Evolutionary conservation across 2,888 invertebrate genomes (phyloP).

Genomic region (Melikaiella ostensackeni): DNA sequence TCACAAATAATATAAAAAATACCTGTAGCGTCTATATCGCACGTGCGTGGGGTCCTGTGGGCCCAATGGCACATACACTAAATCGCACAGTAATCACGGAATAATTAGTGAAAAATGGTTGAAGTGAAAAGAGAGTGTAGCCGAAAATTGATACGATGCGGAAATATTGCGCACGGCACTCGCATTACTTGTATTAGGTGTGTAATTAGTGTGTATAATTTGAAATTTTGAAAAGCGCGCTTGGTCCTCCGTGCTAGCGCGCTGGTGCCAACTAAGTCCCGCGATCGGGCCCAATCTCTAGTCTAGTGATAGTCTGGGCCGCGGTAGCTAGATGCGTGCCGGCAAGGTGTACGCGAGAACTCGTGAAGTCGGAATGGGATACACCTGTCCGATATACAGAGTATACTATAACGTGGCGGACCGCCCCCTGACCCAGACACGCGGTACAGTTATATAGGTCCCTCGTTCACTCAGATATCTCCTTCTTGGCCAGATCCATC

Average conservation of each 20-base stretch:
- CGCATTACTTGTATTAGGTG: neutral
- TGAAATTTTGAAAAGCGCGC: neutral
- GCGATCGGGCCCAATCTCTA: constrained; percentile 1
- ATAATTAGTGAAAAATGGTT: neutral
- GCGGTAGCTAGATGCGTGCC: constrained; percentile 39
- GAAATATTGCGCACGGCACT: constrained; percentile 13
- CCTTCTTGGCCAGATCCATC: constrained; percentile 57
- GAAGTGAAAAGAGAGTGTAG: neutral
- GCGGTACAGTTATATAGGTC: constrained; percentile 79
- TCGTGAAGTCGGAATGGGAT: constrained; percentile 77
- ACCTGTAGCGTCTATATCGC: constrained; percentile 7
- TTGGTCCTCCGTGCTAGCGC: neutral
- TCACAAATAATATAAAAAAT: neutral
- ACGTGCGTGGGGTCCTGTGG: neutral
- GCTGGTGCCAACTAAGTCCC: neutral
- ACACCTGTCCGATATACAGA: constrained; percentile 78
- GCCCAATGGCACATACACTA: constrained; percentile 33
- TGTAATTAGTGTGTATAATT: neutral
- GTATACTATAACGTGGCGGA: constrained; percentile 75
- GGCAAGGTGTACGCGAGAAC: constrained; percentile 68
- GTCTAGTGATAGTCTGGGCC: constrained; percentile 35
- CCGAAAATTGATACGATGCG: too few relatives aligned
- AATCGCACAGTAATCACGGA: constrained; percentile 26
- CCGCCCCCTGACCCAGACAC: constrained; percentile 81
- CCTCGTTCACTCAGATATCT: constrained; percentile 65